Evolutionary conservation across 2,888 invertebrate genomes (phyloP).

Genomic region (Cosmia pyralina): DNA sequence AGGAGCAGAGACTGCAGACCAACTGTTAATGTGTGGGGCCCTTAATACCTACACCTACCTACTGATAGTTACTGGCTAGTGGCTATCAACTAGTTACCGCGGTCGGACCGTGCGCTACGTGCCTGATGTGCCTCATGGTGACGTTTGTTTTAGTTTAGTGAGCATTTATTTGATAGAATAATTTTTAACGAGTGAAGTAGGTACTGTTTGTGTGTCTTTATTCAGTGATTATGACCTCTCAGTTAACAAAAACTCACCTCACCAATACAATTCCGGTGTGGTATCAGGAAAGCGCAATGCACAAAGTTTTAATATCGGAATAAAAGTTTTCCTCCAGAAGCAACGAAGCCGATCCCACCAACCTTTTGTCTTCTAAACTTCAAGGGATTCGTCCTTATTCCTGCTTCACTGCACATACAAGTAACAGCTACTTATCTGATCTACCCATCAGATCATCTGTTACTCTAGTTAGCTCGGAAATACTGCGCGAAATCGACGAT

Average conservation of each 20-base stretch:
- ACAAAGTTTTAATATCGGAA: not conserved
- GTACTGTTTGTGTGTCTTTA: not conserved
- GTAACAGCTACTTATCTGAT: not conserved
- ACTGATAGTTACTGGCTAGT: constrained; percentile 39
- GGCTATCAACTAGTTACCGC: constrained; percentile 42
- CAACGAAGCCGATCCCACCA: not conserved
- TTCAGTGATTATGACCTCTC: not conserved
- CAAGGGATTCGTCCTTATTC: not conserved
- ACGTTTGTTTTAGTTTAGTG: constrained; percentile 31
- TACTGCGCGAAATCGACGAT: constrained; percentile 5
- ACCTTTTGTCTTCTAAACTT: not conserved
- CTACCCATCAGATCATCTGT: constrained; percentile 37
- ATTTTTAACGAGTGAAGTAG: constrained; percentile 5
- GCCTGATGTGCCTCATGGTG: constrained; percentile 30
- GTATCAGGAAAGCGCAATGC: not conserved
- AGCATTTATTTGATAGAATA: constrained; percentile 6
- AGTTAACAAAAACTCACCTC: not conserved
- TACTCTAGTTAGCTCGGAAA: constrained; percentile 26
- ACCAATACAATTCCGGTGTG: not conserved
- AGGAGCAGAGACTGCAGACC: too few species aligned
- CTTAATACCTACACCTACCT: constrained; percentile 34
- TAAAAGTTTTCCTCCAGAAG: not conserved
- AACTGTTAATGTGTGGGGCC: too few species aligned
- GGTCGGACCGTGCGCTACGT: constrained; percentile 28
- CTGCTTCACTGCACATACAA: constrained; percentile 19